These are phyloP conservation scores for Oryzias dopingdopingensis DNA, from an alignment of 2,797 vertebrate species.

Conservation along the genomic window DNA sequence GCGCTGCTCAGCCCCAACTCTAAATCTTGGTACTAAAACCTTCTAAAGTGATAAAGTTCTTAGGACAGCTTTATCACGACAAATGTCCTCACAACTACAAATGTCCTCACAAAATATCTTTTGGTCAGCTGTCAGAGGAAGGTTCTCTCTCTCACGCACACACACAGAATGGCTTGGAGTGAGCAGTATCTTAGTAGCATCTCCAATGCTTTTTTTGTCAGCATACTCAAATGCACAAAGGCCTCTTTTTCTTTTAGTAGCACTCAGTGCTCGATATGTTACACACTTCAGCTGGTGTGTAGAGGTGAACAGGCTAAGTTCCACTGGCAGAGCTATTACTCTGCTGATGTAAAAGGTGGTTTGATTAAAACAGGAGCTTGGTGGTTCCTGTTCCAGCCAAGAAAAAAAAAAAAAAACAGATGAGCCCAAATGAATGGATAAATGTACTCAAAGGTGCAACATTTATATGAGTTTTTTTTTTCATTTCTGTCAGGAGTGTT, in stretches of 20 bases:
- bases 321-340: neutral
- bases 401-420: neutral
- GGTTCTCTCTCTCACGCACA: neutral
- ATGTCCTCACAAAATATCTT: too few species aligned
- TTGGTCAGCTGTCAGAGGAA: too few species aligned
- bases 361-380: conserved; percentile 3
- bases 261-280: neutral
- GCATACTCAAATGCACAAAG: neutral
- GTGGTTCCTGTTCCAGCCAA: neutral
- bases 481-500: too few species aligned
- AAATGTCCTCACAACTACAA: too few species aligned
- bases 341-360: neutral
- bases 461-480: too few species aligned
- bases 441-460: too few species aligned
- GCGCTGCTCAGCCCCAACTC: too few species aligned
- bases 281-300: neutral
- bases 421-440: neutral
- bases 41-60: too few species aligned
- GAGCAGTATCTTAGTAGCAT: neutral
- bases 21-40: too few species aligned
- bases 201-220: neutral
- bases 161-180: neutral
- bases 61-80: too few species aligned
- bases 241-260: neutral
- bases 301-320: neutral